phyloP scores from a whole-genome alignment of 2,113 vertebrate genomes.

The Bolborhynchus lineola region DNA sequence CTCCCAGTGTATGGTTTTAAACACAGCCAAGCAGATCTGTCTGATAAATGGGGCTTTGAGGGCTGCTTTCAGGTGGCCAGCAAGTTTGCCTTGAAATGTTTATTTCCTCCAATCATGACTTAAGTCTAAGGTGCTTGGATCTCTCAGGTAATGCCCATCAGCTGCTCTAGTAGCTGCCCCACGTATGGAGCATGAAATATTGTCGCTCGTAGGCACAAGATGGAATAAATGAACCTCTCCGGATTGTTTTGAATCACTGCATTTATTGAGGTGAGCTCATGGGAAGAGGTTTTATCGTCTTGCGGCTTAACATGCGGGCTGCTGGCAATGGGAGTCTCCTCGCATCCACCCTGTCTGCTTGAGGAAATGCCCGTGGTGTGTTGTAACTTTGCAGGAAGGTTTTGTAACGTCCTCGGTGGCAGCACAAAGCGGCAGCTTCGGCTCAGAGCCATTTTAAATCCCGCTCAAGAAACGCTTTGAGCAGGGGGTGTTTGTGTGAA shows the following conservation, averaged over 20 bases:
- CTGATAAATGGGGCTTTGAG: background rate
- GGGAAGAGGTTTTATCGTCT: background rate
- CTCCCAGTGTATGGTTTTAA: background rate
- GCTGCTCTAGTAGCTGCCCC: background rate
- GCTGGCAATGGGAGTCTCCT: background rate
- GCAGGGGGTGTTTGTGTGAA: background rate
- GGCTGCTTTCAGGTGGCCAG: background rate
- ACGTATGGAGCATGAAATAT: accelerated
- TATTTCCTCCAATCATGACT: background rate
- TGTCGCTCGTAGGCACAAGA: background rate
- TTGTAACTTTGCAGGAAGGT: background rate
- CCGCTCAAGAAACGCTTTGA: background rate
- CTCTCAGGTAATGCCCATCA: background rate
- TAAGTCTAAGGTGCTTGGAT: background rate
- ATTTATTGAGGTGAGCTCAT: background rate
- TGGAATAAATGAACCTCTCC: background rate
- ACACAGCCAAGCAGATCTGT: background rate
- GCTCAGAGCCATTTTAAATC: accelerated
- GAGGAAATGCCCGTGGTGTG: background rate
- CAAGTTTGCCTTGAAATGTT: background rate
- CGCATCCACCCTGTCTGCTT: background rate
- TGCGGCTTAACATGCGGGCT: background rate
- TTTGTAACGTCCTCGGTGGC: background rate
- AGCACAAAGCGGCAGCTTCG: background rate
- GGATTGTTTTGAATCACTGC: background rate